Base-by-base conservation (phyloP, 2,113 vertebrate species). In the Stigmatopora nigra region DNA sequence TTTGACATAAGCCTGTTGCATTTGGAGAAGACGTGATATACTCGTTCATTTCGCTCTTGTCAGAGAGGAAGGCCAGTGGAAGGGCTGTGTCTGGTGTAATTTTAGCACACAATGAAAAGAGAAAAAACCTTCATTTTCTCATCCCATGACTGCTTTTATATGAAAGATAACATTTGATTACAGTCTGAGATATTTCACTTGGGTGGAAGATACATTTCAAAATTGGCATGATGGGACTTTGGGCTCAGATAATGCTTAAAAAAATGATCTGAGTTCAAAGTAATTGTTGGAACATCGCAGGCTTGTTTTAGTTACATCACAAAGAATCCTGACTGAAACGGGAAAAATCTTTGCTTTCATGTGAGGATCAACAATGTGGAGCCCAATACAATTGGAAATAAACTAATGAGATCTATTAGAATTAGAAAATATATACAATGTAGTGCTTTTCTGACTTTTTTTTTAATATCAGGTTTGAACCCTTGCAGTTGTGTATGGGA, bases 141-240 rank as follows among this genome's bases (percentile, higher is more conserved):
- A 49, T 56, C 3, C 8, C 57, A 71, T 73, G 72, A 71, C 20
- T 20, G 67, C 70, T 69, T 15, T 68, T 72, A 64, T 71, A 62
- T 46, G 6, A 3, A 22, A 76, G 67, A 65, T 64, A 78, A 82
- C 77, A 81, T 79, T 79, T n/a, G 64, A 31, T 78, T 76, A 70
- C 46, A 19, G 22, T 15, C 53, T 56, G 53, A 5, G 8, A 31
- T 31, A 22, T 44, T 66, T 19, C 62, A 22, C 62, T n/a, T 46
- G 60, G 22, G 52, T 1, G 13, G 13, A 56, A 56, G 53, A 55
- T 15, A 20, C 22, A 22, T 55, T 55, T 6, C 13, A 16, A 55
- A 14, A 31, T 56, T 56, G 6, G 1, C 14, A 31, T 31, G 20
- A 14, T 7, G 22, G 0, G 5, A 7, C 3, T 56, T 56, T 31